These are phyloP conservation scores for Scaptomyza caliginosa DNA, from an alignment of 2,888 invertebrate species.

Conservation along the genomic window DNA sequence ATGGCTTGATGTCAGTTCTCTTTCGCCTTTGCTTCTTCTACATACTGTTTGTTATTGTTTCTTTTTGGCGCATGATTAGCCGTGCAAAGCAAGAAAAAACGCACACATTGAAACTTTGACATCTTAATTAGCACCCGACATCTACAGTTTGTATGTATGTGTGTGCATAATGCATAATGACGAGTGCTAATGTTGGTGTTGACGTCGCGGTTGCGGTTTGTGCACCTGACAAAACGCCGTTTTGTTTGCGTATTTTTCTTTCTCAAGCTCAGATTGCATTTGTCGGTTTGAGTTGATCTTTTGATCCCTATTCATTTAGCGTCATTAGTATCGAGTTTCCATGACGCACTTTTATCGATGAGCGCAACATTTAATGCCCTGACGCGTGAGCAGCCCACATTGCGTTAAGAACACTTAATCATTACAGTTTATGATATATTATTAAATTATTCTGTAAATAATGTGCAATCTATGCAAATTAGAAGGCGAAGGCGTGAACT, in stretches of 20 bases:
- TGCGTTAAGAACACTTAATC: background rate
- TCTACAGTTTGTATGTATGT: background rate
- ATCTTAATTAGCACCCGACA: conserved; percentile 42
- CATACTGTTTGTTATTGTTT: background rate
- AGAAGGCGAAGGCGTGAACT: background rate
- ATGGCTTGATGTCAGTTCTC: conserved; percentile 2
- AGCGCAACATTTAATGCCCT: background rate
- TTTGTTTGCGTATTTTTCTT: conserved; percentile 7
- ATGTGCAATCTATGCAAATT: background rate
- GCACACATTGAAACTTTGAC: conserved; percentile 4
- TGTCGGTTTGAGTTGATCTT: background rate
- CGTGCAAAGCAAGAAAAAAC: background rate
- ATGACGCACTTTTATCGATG: background rate
- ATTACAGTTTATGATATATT: background rate
- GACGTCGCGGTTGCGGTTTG: conserved; percentile 21
- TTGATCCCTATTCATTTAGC: background rate
- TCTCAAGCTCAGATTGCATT: conserved; percentile 20
- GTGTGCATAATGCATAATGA: background rate
- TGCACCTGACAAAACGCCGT: conserved; percentile 32
- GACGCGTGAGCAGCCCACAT: background rate
- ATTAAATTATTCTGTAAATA: background rate
- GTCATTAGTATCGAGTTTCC: conserved; percentile 22
- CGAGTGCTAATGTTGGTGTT: background rate
- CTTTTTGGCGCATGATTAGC: conserved; percentile 25
- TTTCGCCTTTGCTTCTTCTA: background rate